phyloP scores from a whole-genome alignment of 2,888 invertebrate genomes.

The Eupithecia subumbrata region DNA sequence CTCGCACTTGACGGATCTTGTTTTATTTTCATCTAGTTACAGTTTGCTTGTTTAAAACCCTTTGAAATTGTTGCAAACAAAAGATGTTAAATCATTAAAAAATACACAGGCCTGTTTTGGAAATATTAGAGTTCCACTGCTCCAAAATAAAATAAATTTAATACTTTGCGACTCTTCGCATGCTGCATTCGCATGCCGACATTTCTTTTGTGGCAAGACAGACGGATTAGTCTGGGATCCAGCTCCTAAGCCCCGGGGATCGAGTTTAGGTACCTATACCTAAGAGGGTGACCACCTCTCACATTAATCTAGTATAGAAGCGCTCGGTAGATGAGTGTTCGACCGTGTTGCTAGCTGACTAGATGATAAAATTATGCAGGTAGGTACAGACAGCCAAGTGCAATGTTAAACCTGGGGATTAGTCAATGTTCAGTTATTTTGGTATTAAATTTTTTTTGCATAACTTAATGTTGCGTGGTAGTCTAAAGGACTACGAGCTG shows the following conservation, averaged over 20 bases:
- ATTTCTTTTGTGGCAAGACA: conserved; percentile 38
- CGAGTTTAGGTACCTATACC: conserved; percentile 1
- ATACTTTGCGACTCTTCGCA: conserved; percentile 7
- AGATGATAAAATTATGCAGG: conserved; percentile 27
- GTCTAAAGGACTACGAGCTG: too few relatives aligned
- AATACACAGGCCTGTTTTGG: not conserved
- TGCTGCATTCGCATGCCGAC: conserved; percentile 15
- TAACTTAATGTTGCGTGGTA: too few relatives aligned
- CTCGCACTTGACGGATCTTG: too few relatives aligned
- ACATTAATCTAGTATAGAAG: conserved; percentile 34
- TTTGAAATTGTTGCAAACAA: not conserved
- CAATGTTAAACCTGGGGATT: conserved; percentile 7
- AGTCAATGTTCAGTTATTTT: not conserved
- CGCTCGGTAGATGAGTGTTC: conserved; percentile 17
- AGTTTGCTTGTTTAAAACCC: not conserved
- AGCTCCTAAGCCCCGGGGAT: conserved; percentile 38
- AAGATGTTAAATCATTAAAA: not conserved
- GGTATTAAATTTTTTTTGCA: not conserved
- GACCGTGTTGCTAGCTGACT: conserved; percentile 15
- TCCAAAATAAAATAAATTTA: conserved; percentile 5
- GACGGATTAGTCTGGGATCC: conserved; percentile 37
- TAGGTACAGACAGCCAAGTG: conserved; percentile 15
- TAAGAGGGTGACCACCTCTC: conserved; percentile 36
- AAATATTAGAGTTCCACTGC: not conserved
- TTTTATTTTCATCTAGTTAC: not conserved